These are phyloP conservation scores for Pentamera pediparva DNA, from an alignment of 53 echinoderm and acorn worm species.

Conservation along the genomic window DNA sequence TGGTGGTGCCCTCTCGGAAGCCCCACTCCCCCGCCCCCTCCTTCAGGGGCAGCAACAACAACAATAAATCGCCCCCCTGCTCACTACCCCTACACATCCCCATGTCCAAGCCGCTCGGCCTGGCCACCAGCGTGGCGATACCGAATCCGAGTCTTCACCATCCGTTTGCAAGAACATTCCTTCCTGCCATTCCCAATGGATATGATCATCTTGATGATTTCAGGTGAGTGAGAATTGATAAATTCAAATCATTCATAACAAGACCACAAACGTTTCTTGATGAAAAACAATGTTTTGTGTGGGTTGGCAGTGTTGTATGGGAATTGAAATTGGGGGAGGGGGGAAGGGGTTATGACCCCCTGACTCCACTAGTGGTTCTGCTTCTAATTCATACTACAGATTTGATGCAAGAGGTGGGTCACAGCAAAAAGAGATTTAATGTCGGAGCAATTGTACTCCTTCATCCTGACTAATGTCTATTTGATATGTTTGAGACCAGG, in stretches of 20 bases:
- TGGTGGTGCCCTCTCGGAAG: conserved; percentile 75
- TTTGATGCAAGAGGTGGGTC: no score
- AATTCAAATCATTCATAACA: no score
- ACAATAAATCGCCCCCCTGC: conserved; percentile 17
- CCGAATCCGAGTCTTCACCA: conserved; percentile 95
- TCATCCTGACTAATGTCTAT: no score
- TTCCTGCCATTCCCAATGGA: not conserved
- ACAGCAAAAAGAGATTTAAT: no score
- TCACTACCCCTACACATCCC: conserved; percentile 1
- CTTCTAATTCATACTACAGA: no score
- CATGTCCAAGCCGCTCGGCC: conserved; percentile 12
- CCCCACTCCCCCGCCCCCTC: conserved; percentile 5
- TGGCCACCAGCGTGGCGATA: conserved; percentile 95
- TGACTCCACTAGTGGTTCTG: no score
- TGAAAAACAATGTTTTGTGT: no score
- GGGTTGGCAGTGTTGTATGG: not conserved
- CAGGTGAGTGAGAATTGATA: no score
- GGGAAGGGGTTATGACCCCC: no score
- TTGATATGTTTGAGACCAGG: no score
- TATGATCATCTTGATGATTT: conserved; percentile 16
- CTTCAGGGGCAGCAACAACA: conserved; percentile 41
- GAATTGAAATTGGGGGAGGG: not conserved
- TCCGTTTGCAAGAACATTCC: conserved; percentile 57
- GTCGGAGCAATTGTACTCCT: no score
- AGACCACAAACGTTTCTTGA: no score